These are phyloP conservation scores for Oriolus oriolus DNA, from an alignment of 2,113 vertebrate species.

Conservation along the genomic window DNA sequence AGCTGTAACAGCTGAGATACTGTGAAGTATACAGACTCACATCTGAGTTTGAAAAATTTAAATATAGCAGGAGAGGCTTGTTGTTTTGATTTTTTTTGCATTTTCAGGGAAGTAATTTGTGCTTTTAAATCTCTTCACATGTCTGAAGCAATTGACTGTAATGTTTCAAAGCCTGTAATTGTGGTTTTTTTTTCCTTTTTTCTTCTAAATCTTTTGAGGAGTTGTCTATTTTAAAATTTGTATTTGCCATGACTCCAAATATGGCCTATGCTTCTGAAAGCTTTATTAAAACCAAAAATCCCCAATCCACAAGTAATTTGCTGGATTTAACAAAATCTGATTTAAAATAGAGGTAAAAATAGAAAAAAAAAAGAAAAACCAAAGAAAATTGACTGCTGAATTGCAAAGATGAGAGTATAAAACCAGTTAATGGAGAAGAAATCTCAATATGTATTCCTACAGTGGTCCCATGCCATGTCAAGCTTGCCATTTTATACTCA, in stretches of 20 bases:
- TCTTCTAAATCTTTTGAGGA: not conserved
- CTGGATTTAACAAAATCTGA: not conserved
- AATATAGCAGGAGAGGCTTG: not conserved
- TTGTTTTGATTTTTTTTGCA: not conserved
- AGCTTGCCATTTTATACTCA: not conserved
- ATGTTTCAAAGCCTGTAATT: not conserved
- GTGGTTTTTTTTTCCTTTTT: not conserved
- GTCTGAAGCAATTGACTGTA: not conserved
- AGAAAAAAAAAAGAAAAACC: not conserved
- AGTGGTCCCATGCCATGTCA: not conserved
- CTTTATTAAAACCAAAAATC: not conserved
- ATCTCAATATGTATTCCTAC: not conserved
- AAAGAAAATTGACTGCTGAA: not conserved
- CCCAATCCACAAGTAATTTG: not conserved
- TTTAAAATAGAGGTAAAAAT: not conserved
- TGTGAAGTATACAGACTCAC: not conserved
- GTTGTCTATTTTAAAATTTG: not conserved
- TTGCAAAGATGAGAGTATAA: not conserved
- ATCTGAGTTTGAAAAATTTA: not conserved
- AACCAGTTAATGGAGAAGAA: not conserved
- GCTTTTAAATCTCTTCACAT: not conserved
- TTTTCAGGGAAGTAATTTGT: not conserved
- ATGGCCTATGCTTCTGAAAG: not conserved
- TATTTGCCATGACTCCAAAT: not conserved
- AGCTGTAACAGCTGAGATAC: not conserved